Base-by-base conservation (phyloP, 2,888 invertebrate species). In the Serripes groenlandicus region DNA sequence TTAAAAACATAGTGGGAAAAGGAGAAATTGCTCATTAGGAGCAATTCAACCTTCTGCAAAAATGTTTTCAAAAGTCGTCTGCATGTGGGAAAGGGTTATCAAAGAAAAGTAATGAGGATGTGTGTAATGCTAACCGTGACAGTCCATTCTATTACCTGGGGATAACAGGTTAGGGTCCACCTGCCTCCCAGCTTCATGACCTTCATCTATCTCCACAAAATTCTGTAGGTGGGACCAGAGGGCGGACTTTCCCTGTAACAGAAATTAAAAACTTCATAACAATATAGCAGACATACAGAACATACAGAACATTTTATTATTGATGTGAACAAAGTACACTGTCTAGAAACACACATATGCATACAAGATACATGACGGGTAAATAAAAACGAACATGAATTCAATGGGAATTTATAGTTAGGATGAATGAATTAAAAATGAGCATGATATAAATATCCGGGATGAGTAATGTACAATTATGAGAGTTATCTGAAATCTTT, bases 181-280 rank as follows among this genome's bases (percentile, higher is more conserved):
- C 3, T 96, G 95, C 93, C 96, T 95, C 85, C 95, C 94, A 68
- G 95, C 94, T 23, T 96, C 95, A 92, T 95, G 95, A 84, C 96
- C 95, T 91, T 97, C 97, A 93, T 97, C 97, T 18, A 93, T 90
- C 86, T 94, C 94, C 75, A 98, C 97, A 94, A 97, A 99, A 93
- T 97, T 97, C 23, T 97, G 96, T 75, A 99, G 96, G 95, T 99
- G 99, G 81, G 98, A 97, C 99, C 99, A 99, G 5, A 99, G 95
- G 0, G 99, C 98, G 0, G 99, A 99, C 95, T 99, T 99, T 11
- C 99, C 99, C 96, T 96, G 91, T 23, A 91, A 90, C 52, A 74
- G 58, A 30, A 18, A 60, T 18, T 30, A 28, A 5, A 60, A 56
- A 1, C n/a, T n/a, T n/a, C n/a, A n/a, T n/a, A n/a, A n/a, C n/a